phyloP scores from a whole-genome alignment of 2,888 invertebrate genomes.

The Amphimallon solstitiale region DNA sequence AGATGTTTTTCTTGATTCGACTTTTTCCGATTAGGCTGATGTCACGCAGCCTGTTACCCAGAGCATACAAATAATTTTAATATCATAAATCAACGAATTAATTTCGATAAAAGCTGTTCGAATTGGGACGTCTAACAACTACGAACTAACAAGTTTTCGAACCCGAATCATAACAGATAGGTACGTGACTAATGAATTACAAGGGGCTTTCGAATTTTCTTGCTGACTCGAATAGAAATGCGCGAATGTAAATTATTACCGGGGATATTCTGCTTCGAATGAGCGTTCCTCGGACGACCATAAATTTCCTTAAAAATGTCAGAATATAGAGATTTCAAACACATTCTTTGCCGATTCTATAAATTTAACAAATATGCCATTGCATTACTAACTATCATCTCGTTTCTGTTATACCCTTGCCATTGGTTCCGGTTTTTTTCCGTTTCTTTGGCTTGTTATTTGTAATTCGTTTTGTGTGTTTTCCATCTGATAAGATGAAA shows the following conservation, averaged over 20 bases:
- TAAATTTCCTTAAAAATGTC: conserved; percentile 27
- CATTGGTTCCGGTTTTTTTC: conserved; percentile 6
- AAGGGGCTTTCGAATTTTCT: conserved; percentile 18
- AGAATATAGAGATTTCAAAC: conserved; percentile 25
- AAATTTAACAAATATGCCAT: conserved; percentile 27
- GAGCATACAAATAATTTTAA: no score
- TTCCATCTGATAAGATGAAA: conserved; percentile 3
- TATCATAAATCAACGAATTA: no score
- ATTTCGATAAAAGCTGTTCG: no score
- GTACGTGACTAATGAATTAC: background rate
- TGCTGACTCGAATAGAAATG: conserved; percentile 23
- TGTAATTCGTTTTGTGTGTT: background rate
- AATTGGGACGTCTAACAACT: no score
- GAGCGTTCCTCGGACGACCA: conserved; percentile 28
- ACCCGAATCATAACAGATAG: background rate
- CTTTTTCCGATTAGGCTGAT: no score
- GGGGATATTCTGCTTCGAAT: conserved; percentile 11
- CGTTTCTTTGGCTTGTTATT: background rate
- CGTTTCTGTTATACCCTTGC: background rate
- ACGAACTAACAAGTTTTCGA: no score
- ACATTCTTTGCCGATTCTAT: conserved; percentile 31
- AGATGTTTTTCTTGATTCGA: no score
- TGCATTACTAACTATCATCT: conserved; percentile 1
- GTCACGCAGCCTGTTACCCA: no score
- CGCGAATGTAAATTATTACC: conserved; percentile 6